phyloP scores from a whole-genome alignment of 2,888 invertebrate genomes.

The Laothoe populi region DNA sequence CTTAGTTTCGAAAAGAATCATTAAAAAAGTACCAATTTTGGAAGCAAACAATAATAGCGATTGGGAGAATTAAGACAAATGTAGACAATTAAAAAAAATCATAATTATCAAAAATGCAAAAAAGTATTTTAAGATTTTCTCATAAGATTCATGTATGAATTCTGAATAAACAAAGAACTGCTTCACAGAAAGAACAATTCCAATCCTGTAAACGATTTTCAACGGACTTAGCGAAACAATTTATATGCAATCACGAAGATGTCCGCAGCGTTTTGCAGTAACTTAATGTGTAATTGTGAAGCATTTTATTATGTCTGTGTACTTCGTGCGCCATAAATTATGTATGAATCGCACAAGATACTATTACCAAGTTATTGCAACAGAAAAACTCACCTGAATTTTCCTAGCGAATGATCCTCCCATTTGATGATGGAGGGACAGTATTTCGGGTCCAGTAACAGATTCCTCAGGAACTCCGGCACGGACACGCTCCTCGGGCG shows the following conservation, averaged over 20 bases:
- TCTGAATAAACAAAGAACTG: constrained; percentile 2
- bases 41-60: neutral
- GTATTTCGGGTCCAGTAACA: constrained; percentile 89
- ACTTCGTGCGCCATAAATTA: constrained; percentile 18
- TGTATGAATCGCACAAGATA: neutral
- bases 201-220: constrained; percentile 7
- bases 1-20: neutral
- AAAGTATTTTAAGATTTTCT: neutral
- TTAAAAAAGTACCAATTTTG: neutral
- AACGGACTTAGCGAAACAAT: constrained; percentile 13
- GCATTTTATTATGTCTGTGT: constrained; percentile 8
- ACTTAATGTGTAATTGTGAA: neutral
- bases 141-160: neutral
- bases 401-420: constrained; percentile 93
- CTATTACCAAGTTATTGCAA: neutral
- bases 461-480: constrained; percentile 94
- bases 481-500: constrained; percentile 83
- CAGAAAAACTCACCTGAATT: constrained; percentile 86
- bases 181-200: neutral
- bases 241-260: constrained; percentile 16
- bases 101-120: neutral
- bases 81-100: neutral
- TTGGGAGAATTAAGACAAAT: too few species aligned
- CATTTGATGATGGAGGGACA: constrained; percentile 94
- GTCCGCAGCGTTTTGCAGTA: constrained; percentile 10